A percentile compares a stretch with the other conserved stretches of the same genome.
These are phyloP conservation scores for Patiria miniata DNA, from an alignment of 35 echinoderm and acorn worm species.

Conservation along the genomic window DNA sequence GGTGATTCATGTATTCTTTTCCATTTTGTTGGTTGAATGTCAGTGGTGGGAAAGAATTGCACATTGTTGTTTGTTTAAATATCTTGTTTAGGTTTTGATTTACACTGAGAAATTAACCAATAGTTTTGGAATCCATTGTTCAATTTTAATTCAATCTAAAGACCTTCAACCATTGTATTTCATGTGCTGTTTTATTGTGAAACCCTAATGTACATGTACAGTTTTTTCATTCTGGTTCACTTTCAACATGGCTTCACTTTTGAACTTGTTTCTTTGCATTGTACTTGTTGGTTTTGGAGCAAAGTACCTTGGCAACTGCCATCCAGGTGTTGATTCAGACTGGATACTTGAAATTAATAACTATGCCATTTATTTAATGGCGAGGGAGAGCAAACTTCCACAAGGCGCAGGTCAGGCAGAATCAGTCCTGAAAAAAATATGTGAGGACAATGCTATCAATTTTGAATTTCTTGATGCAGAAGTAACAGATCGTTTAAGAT, in stretches of 20 bases:
- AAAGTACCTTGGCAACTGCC: background rate
- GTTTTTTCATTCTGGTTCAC: background rate
- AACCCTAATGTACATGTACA: background rate
- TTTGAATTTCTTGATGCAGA: background rate
- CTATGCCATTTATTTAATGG: background rate
- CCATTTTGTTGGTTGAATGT: no score
- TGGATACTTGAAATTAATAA: background rate
- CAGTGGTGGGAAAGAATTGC: no score
- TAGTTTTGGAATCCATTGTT: background rate
- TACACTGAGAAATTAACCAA: no score
- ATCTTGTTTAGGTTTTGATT: background rate
- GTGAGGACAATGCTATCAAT: background rate
- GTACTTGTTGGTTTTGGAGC: background rate
- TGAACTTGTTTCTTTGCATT: background rate
- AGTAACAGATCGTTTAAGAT: background rate
- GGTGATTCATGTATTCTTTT: no score
- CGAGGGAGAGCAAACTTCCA: background rate
- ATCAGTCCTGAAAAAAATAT: background rate
- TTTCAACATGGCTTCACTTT: background rate
- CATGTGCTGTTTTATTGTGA: no score
- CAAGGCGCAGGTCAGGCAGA: background rate
- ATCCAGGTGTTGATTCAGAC: constrained; percentile 2
- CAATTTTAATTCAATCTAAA: background rate
- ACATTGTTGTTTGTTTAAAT: no score
- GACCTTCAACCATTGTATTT: no score